Percentiles rank a stretch among this genome's conserved stretches.
Conservation (phyloP, 2,113 vertebrate genomes). For the Nanorana parkeri region DNA sequence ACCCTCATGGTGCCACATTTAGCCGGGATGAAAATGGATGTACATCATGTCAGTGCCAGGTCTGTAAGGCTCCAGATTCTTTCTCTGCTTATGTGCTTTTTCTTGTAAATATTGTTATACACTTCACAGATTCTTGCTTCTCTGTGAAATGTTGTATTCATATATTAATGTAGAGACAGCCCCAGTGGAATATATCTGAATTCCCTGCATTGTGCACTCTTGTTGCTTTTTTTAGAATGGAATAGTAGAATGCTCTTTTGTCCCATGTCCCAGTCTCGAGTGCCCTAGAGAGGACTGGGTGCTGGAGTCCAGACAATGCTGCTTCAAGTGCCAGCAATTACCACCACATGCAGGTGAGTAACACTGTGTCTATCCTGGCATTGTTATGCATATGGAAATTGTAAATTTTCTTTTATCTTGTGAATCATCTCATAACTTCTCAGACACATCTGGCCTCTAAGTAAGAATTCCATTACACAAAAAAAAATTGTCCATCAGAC, state of each 20-base stretch:
- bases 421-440: too few species aligned
- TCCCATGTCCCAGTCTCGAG: constrained; percentile 71
- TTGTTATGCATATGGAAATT: too few species aligned
- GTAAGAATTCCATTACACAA: too few species aligned
- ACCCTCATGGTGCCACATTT: constrained; percentile 68
- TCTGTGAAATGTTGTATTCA: too few species aligned
- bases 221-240: constrained; percentile 65
- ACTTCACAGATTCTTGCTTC: too few species aligned
- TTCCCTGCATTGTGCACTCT: neutral
- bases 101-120: neutral
- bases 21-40: constrained; percentile 71
- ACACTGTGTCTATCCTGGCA: neutral
- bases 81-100: neutral
- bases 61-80: constrained; percentile 50
- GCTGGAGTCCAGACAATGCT: constrained; percentile 74
- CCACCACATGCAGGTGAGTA: constrained; percentile 65
- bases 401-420: too few species aligned
- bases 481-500: too few species aligned
- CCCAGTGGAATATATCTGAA: too few species aligned
- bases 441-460: too few species aligned
- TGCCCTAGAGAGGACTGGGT: constrained; percentile 74
- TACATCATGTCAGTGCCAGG: constrained; percentile 76
- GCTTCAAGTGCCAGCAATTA: constrained; percentile 72
- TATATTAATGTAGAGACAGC: too few species aligned
- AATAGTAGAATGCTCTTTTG: constrained; percentile 76